Base-by-base conservation (phyloP, 2,113 vertebrate genomes). In the Mohoua ochrocephala region DNA sequence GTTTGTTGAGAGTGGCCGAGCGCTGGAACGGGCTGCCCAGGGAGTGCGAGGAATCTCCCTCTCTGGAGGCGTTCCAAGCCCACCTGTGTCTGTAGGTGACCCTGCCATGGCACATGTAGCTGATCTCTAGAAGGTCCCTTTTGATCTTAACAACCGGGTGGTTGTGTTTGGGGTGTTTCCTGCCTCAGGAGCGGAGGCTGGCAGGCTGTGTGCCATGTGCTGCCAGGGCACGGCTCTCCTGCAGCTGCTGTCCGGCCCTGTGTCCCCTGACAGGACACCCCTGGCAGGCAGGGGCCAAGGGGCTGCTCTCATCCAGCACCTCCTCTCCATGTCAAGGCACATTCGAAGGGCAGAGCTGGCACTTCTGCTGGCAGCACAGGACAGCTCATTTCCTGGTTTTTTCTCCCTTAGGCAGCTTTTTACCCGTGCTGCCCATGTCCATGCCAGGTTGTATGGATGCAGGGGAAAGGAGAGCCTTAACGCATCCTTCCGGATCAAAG, bases 361-460 rank as follows among this genome's bases (percentile, higher is more conserved):
- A 0, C 60, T 73, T 47, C 13, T 74, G 80, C 63, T 65, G 69
- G 7, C 53, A 44, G 47, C 49, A 3, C 35, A 7, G 63, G 17
- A 63, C 52, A 39, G 13, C 37, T 23, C 21, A 9, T 21, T 49
- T 78, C 37, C 64, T 70, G 27, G 9, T 30, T 77, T 39, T 60
- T 41, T 35, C 8, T 69, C 37, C 35, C 2, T 0, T 11, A 11
- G 52, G 49, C 44, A 50, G 53, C 41, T 33, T 47, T 69, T 53
- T 31, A 22, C 68, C 53, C 15, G 0, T 31, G 35, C 53, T 15
- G 21, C 11, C 41, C 9, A 0, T 7, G 9, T 5, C 50, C 16
- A 2, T 37, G 6, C 20, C 15, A 2, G 3, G 28, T 54, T 41
- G 1, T 4, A 0, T 5, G 35, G 30, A 50, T 23, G 24, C 1